Base-by-base conservation (phyloP, 2,113 vertebrate species). In the Taxidea taxus region DNA sequence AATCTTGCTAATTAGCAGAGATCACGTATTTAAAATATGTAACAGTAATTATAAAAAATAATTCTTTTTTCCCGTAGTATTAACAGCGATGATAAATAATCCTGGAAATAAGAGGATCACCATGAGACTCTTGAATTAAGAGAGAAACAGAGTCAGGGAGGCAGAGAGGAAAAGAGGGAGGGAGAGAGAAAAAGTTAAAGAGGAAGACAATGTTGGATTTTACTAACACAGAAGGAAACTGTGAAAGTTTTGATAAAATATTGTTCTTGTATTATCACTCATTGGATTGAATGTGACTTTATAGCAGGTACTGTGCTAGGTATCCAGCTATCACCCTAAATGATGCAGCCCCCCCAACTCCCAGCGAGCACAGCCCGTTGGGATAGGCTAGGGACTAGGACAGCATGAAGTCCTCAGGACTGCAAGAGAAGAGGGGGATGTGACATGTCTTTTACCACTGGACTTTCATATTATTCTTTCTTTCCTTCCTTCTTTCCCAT, bases 1-100 rank as follows among this genome's bases (percentile, higher is more conserved):
- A 87, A 94, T 95, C 92, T 72, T 95, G 62, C 56, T 81, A 21
- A 58, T 75, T 74, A 62, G 6, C 64, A 74, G 86, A 97, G 10
- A 34, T 66, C 56, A 44, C 49, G 3, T 64, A 42, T 93, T 87
- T 58, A 70, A 86, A 95, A 86, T 77, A 51, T 14, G 4, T 72
- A 27, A 51, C 68, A 84, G 3, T 87, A 77, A 94, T 42, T 68
- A 77, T n/a, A 84, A 42, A 90, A 90, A 91, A 90, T 54, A 12
- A 62, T 15, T 6, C 9, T 58, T 68, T 62, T 56, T 15, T 8
- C 10, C 25, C 51, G 39, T n/a, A 12, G 6, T 12, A 51, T 58
- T 94, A 77, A 68, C 11, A 42, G 6, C 27, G 2, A 27, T 88
- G n/a, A 51, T 80, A 88, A 60, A 66, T 92, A 34, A 54, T 88